Conservation (phyloP, 2,113 vertebrate genomes). For the Edolisoma coerulescens region DNA sequence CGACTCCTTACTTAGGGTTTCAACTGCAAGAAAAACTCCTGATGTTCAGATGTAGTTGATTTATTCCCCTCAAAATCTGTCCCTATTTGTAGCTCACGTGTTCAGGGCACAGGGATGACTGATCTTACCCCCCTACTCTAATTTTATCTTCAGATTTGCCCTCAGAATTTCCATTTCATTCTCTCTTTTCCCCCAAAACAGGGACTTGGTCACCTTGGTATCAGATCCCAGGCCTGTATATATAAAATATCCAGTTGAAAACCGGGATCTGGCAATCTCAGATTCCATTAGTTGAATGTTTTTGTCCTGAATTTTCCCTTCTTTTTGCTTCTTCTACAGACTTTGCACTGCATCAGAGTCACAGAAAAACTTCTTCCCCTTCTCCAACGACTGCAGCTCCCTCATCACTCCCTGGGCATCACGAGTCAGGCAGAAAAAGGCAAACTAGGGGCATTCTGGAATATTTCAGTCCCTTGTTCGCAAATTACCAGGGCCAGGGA, state of each 20-base stretch:
- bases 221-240: too few species aligned
- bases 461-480: background rate
- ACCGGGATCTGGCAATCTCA: background rate
- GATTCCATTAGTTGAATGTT: background rate
- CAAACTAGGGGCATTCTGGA: background rate
- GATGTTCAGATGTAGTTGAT: background rate
- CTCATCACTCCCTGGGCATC: background rate
- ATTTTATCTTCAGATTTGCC: background rate
- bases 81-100: rapidly evolving
- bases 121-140: rapidly evolving
- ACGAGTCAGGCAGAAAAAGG: background rate
- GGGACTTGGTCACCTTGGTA: background rate
- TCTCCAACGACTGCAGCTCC: background rate
- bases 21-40: background rate
- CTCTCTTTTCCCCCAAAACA: background rate
- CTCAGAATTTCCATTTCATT: background rate
- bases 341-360: background rate
- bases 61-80: background rate
- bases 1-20: background rate
- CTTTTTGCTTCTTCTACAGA: background rate
- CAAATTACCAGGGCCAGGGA: background rate
- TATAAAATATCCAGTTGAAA: background rate
- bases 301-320: background rate
- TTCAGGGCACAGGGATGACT: background rate
- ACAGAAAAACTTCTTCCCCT: background rate